Base-by-base conservation (phyloP, 64 coral and sea anemone genomes). In the Dendrophyllia cribrosa region DNA sequence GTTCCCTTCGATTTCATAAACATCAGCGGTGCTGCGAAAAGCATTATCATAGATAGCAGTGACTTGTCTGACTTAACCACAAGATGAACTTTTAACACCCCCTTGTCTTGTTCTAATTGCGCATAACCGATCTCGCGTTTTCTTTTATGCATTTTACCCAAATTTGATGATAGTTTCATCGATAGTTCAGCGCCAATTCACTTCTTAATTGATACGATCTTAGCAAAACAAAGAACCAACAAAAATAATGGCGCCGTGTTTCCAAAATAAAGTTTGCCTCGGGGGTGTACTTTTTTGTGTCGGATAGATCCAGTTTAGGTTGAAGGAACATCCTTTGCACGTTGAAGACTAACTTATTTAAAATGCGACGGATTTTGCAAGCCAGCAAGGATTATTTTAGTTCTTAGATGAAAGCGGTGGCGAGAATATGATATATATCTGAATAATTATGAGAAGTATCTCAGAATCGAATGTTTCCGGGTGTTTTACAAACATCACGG, bases 161-260 rank as follows among this genome's bases (percentile, higher is more conserved):
- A 45, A 7, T 75, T 51, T 63, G 9, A 23, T 51, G 80, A 66
- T 84, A 51, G 23, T 16, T 84, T 84, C 67, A 21, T 22, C 19
- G 80, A 84, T 67, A 84, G 80, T 23, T 84, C 60, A 51, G 45
- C 80, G 3, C 19, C 7, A 84, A 34, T 84, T 67, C 80, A 68
- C 48, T 68, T 84, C 78, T 58, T 61, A 79, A 60, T 79, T 23
- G 77, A 79, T 23, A 9, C 22, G 77, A 20, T 60, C 16, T 77
- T 56, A 20, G 34, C 49, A 10, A 55, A 50, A 79, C 53, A 79
- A 79, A 59, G 53, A 43, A 79, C 34, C 0, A 34, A 34, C 34
- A 34, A 34, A 34, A 34, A 34, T 34, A 66, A 22, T 84, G 80
- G 62, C 19, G 80, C 58, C 62, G 44, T 84, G 62, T 84, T 83